Evolutionary conservation across 92 coral and sea anemone genomes (phyloP).

Genomic region (Diadumene lineata): DNA sequence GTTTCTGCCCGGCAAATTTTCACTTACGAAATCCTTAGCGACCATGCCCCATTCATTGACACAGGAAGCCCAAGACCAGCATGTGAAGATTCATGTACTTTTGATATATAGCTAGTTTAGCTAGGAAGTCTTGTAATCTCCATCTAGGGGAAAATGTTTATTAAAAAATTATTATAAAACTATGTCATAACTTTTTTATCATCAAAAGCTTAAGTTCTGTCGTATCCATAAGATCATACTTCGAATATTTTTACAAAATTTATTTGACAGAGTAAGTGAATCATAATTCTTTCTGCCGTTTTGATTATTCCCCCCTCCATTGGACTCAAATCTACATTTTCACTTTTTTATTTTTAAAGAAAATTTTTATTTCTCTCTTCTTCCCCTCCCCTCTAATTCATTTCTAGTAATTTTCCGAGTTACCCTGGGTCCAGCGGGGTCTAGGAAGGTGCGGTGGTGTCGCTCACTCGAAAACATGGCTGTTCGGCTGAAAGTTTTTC

Average conservation of each 20-base stretch:
- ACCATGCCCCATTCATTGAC: background rate
- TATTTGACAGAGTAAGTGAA: background rate
- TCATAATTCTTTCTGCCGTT: background rate
- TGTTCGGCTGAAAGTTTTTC: background rate
- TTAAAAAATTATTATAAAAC: no score
- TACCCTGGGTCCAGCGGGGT: conserved; percentile 8
- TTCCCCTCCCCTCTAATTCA: background rate
- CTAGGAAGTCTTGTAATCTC: no score
- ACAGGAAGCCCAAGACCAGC: conserved; percentile 11
- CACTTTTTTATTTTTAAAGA: background rate
- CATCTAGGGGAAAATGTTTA: no score
- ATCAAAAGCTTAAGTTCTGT: background rate
- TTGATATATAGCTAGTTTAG: no score
- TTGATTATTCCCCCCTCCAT: no score
- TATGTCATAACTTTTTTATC: no score
- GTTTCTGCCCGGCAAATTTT: conserved; percentile 5
- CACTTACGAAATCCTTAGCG: background rate
- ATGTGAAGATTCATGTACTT: background rate
- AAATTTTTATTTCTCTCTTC: background rate
- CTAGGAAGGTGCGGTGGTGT: conserved; percentile 37
- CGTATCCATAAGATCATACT: background rate
- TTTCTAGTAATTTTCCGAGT: background rate
- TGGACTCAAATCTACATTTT: background rate
- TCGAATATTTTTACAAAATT: background rate
- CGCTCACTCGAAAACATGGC: conserved; percentile 17